Evolutionary conservation across 2,888 invertebrate genomes (phyloP), one percentile per base, ranked within the genome.

Genomic region (Diplazon laetatorius): DNA sequence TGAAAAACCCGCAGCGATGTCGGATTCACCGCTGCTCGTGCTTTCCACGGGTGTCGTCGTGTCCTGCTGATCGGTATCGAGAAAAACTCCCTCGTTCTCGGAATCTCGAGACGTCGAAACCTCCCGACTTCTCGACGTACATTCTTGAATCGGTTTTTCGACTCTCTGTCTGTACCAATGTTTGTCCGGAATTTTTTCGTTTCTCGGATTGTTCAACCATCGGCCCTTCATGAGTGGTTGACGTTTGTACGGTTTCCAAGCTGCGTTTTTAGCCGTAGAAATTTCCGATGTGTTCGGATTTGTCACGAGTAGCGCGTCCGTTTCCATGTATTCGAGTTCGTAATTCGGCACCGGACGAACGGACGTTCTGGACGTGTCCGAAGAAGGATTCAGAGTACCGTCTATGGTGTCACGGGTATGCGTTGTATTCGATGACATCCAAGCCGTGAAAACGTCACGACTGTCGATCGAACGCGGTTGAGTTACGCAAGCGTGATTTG

Each of bases 301-400:
- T 20, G 82, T 77, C 0, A 70, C 62, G 48, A 84, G 60, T 3
- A 84, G 76, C 14, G 83, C 80, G 37, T 84, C 83, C 4, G 83
- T 84, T 55, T 84, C 84, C 42, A 82, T 80, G 78, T 81, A 83
- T 18, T 83, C 82, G 20, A 80, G 78, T 46, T 83, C 83, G 59
- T 78, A 82, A 77, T 72, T 77, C 22, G 74, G 57, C 4, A 52
- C 18, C 37, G 12, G 42, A 50, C 39, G 66, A 39, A 46, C 52
- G 10, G 22, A 52, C 14, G 12, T 66, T 69, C 70, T 74, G 66
- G 73, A 35, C 9, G 2, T 30, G 30, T 30, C 6, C 30, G 30
- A 30, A 5, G 30, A n/a, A n/a, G n/a, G n/a, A n/a, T n/a, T n/a
- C n/a, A n/a, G n/a, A n/a, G n/a, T n/a, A n/a, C n/a, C n/a, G 22